Base-by-base conservation (phyloP, 2,888 invertebrate species). In the Chymomyza caudatula region DNA sequence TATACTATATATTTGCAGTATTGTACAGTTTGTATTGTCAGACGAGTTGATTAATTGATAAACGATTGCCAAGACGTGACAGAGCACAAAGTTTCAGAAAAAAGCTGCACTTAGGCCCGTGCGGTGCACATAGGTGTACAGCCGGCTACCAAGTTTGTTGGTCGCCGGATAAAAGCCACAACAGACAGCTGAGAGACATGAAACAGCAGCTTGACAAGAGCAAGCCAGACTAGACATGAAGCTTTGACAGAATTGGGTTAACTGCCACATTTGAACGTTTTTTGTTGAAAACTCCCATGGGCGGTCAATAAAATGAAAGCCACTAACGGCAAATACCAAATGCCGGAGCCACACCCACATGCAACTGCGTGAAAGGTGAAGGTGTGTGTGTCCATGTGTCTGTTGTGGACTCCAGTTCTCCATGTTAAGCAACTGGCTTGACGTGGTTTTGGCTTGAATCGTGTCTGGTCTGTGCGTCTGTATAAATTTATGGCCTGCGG, bases 331-430 rank as follows among this genome's bases (percentile, higher is more conserved):
- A 37, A 37, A 8, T 8, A 37, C 29, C 29, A 37, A 37, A 37
- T 37, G 47, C 49, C 17, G 49, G 11, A 13, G 68, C 65, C 74
- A 69, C 74, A 72, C 74, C 74, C 76, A 63, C 64, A 58, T 56
- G 55, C 25, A 15, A 19, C 49, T 0, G 60, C 37, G 19, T 42
- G 15, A 49, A 25, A 43, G 44, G 19, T 11, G 25, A 53, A 53
- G 25, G 53, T 25, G 53, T 53, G n/a, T 22, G 15, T 37, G 29
- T 19, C 37, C 29, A 29, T 17, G 17, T 47, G 17, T 37, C n/a
- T n/a, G n/a, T n/a, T n/a, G n/a, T n/a, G n/a, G 29, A 11, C 29
- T 37, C 29, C 29, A 37, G 29, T 2, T 37, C 29, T 37, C 11
- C 29, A 37, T 37, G 29, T 37, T 37, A 37, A 37, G 11, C 29